Evolutionary conservation across 2,888 invertebrate species (phyloP).

Genomic region (Xylota sylvarum): DNA sequence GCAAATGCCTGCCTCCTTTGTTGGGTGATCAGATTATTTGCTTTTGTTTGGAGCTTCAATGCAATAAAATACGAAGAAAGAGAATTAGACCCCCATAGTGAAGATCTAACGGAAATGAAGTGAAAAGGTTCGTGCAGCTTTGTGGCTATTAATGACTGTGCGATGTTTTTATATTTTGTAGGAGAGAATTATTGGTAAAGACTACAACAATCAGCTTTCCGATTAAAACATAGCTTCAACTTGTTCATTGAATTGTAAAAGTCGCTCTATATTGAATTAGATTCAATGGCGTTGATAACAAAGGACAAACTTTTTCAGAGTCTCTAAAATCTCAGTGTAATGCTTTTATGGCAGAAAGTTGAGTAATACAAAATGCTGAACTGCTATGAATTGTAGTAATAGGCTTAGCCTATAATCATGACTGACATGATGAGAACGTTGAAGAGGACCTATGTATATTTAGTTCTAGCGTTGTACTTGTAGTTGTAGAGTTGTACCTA

Average conservation of each 20-base stretch:
- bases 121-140: conserved; percentile 1
- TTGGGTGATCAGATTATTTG: conserved; percentile 5
- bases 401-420: no score
- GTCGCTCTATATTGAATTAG: neutral
- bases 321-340: no score
- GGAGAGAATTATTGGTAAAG: neutral
- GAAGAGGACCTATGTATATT: no score
- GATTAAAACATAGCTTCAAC: neutral
- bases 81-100: conserved; percentile 10
- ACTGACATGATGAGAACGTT: no score
- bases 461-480: no score
- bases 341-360: no score
- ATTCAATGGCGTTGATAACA: neutral
- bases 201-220: neutral
- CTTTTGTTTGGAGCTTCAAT: neutral
- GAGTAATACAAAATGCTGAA: no score
- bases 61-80: conserved; percentile 22
- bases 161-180: neutral
- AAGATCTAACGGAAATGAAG: conserved; percentile 5
- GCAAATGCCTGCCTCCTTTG: conserved; percentile 16
- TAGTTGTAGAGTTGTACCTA: no score
- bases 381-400: no score
- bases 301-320: neutral
- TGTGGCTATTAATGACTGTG: neutral
- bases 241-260: neutral